Evolutionary conservation across 1,140 invertebrate species (phyloP).

Genomic region (Drosophila repletoides): DNA sequence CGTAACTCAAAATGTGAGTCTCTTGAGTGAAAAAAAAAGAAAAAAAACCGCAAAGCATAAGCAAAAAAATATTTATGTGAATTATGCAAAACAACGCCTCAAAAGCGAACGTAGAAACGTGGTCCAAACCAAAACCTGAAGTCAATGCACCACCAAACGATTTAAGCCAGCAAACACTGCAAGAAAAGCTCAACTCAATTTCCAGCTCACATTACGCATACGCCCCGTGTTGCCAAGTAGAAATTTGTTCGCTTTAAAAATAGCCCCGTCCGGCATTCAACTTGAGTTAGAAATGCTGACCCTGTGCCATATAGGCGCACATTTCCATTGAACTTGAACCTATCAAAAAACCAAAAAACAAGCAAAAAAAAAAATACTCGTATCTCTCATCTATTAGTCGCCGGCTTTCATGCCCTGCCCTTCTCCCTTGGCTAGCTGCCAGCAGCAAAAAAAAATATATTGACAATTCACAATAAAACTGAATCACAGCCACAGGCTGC

Average conservation of each 20-base stretch:
- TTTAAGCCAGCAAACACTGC: background rate
- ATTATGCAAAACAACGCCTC: constrained; percentile 68
- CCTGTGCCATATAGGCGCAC: constrained; percentile 1
- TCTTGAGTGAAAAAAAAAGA: constrained; percentile 6
- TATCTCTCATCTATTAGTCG: background rate
- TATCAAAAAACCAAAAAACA: constrained; percentile 15
- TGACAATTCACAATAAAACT: constrained; percentile 24
- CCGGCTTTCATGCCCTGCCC: background rate
- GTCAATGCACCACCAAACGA: constrained; percentile 28
- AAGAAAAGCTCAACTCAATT: background rate
- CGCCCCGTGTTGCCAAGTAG: constrained; percentile 26
- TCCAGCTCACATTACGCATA: constrained; percentile 35
- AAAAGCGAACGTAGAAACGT: constrained; percentile 2
- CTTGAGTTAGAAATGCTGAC: constrained; percentile 5
- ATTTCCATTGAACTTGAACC: constrained; percentile 46
- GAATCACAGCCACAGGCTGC: constrained; percentile 15
- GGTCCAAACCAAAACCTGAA: background rate
- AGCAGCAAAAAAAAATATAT: constrained; percentile 14
- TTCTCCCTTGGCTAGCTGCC: constrained; percentile 20
- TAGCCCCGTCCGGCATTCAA: too few relatives aligned
- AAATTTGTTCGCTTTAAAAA: too few relatives aligned
- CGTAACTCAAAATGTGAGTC: constrained; percentile 59
- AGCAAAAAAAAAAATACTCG: too few relatives aligned
- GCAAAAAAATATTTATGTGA: constrained; percentile 69
- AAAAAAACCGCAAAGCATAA: constrained; percentile 56